Conservation (phyloP, 1,140 invertebrate species). For the Fopius arisanus region DNA sequence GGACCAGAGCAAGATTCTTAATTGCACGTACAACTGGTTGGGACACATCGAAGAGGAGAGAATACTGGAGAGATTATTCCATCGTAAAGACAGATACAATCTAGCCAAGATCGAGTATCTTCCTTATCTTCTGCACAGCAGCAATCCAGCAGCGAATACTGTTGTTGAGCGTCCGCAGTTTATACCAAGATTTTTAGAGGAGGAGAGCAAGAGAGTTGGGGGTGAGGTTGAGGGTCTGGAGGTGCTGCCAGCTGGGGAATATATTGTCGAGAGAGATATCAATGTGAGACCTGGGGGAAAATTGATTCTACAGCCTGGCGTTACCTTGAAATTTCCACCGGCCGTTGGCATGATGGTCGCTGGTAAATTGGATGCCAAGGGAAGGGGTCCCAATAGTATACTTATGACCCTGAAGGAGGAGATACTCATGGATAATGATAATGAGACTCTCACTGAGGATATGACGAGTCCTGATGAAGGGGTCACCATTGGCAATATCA, state of each 20-base stretch:
- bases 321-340: conserved; percentile 85
- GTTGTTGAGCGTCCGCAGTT: conserved; percentile 76
- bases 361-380: conserved; percentile 85
- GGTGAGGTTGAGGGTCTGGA: conserved; percentile 90
- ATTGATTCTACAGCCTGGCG: conserved; percentile 85
- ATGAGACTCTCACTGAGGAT: conserved; percentile 60
- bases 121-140: conserved; percentile 85
- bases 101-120: conserved; percentile 86
- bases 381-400: conserved; percentile 78
- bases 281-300: conserved; percentile 89
- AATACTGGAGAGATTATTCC: conserved; percentile 85
- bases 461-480: background rate
- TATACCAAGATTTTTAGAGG: conserved; percentile 78
- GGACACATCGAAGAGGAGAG: conserved; percentile 79
- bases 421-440: conserved; percentile 69
- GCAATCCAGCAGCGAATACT: conserved; percentile 82
- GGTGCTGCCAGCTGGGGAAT: conserved; percentile 79
- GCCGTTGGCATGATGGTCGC: conserved; percentile 97
- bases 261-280: conserved; percentile 88
- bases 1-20: conserved; percentile 92
- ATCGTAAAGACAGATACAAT: conserved; percentile 91
- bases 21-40: conserved; percentile 95
- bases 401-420: conserved; percentile 81
- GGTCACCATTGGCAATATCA: conserved; percentile 48
- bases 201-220: conserved; percentile 76